These are phyloP conservation scores for Melanargia galathea DNA, from an alignment of 2,888 invertebrate genomes.

Conservation along the genomic window DNA sequence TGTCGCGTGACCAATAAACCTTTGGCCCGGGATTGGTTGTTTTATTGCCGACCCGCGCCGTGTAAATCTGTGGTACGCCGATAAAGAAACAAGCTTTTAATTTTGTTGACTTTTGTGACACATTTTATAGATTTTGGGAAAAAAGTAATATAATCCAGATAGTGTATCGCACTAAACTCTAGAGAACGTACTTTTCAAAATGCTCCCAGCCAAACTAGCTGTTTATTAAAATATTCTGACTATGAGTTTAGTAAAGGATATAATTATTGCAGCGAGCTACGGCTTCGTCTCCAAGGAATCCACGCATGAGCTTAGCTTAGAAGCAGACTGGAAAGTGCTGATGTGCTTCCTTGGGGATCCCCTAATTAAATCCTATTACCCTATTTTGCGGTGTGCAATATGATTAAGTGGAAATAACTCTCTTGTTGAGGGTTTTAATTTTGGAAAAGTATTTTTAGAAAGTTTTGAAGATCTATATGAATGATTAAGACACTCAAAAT, in stretches of 20 bases:
- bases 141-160: not conserved
- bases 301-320: not conserved
- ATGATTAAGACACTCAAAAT: not conserved
- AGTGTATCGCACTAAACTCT: not conserved
- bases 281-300: not conserved
- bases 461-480: not conserved
- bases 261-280: not conserved
- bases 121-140: not conserved
- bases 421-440: no score
- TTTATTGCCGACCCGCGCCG: constrained; percentile 29
- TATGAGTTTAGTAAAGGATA: not conserved
- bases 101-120: constrained; percentile 11
- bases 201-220: not conserved
- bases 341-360: not conserved
- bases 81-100: constrained; percentile 19
- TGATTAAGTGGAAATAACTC: no score
- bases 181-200: not conserved
- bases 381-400: not conserved
- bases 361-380: not conserved
- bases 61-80: constrained; percentile 30
- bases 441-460: no score
- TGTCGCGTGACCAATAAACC: constrained; percentile 34
- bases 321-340: not conserved
- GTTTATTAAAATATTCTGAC: no score
- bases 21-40: constrained; percentile 24